Conservation (phyloP, 2,797 vertebrate genomes). For the Lophius americanus region DNA sequence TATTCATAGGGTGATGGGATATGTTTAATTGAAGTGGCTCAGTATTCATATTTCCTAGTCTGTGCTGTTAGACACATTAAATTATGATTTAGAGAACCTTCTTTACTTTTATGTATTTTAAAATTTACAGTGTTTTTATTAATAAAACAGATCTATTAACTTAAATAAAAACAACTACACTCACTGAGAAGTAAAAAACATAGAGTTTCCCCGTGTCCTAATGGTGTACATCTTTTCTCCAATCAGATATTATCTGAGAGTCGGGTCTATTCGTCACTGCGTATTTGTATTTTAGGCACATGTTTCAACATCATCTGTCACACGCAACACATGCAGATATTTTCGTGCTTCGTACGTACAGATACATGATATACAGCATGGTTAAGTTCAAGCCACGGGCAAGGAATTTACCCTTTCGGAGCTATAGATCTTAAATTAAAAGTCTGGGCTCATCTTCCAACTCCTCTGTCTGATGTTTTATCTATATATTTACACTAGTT, state of each 20-base stretch:
- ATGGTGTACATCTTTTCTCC: not conserved
- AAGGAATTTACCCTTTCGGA: constrained; percentile 47
- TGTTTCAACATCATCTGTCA: not conserved
- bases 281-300: not conserved
- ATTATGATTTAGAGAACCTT: not conserved
- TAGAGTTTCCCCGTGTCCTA: not conserved
- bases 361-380: constrained; percentile 27
- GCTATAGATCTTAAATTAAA: constrained; percentile 5
- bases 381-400: constrained; percentile 1
- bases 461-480: not conserved
- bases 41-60: not conserved
- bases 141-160: not conserved
- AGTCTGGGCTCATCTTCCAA: constrained; percentile 32
- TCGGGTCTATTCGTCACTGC: not conserved
- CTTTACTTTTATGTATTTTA: not conserved
- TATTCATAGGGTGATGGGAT: constrained; percentile 5
- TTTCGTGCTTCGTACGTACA: constrained; percentile 18
- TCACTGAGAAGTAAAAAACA: no score
- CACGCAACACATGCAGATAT: constrained; percentile 10
- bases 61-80: not conserved
- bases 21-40: not conserved
- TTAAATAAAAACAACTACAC: not conserved
- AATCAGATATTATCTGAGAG: not conserved
- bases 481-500: not conserved
- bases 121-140: not conserved